Evolutionary conservation across 2,797 vertebrate species (phyloP).

Genomic region (Enoplosus armatus): DNA sequence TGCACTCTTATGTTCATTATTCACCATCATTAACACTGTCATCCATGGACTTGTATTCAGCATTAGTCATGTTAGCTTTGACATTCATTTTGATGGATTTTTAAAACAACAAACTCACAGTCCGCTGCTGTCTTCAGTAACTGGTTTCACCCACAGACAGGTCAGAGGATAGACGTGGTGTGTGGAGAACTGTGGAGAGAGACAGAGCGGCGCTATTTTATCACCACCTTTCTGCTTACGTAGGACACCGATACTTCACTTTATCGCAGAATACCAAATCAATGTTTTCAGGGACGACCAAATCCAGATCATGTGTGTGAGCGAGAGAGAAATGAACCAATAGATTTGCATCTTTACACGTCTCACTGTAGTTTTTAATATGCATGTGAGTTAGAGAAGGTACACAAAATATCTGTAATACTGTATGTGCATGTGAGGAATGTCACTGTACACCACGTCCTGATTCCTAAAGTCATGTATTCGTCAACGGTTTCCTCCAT

Average conservation of each 20-base stretch:
- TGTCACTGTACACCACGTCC: neutral
- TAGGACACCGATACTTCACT: neutral
- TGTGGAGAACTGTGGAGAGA: slow-evolving; percentile 90
- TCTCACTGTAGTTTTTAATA: neutral
- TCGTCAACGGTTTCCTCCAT: neutral
- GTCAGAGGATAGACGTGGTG: slow-evolving; percentile 92
- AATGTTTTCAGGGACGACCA: neutral
- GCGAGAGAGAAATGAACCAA: neutral
- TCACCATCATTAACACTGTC: neutral
- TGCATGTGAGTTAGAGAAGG: slow-evolving; percentile 11
- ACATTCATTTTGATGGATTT: neutral
- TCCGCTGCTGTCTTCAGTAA: slow-evolving; percentile 89
- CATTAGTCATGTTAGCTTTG: neutral
- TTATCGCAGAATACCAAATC: neutral
- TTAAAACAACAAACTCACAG: slow-evolving; percentile 86
- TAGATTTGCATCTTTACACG: neutral
- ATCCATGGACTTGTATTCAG: neutral
- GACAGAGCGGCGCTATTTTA: slow-evolving; percentile 4
- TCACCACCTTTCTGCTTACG: neutral
- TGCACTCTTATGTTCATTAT: neutral
- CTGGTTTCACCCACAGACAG: slow-evolving; percentile 94
- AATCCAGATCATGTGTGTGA: neutral
- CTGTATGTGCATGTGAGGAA: neutral
- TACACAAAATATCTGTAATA: neutral
- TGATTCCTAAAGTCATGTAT: neutral